Evolutionary conservation across 1,140 invertebrate species (phyloP).

Genomic region (Drosophila kepulauana): DNA sequence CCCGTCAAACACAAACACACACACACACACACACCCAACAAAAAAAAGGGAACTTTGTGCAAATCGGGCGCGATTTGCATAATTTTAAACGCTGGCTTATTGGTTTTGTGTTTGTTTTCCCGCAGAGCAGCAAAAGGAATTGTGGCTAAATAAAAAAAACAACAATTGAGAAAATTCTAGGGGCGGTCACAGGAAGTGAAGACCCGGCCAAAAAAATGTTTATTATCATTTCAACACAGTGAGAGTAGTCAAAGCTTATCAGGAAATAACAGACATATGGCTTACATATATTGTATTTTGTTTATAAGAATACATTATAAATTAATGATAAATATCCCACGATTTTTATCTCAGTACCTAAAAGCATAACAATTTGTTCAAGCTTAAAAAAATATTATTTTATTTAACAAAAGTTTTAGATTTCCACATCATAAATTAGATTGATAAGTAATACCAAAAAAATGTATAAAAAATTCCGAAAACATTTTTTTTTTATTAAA

Average conservation of each 20-base stretch:
- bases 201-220: constrained; percentile 63
- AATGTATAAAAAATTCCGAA: too few relatives aligned
- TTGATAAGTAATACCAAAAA: too few relatives aligned
- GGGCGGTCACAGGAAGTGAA: constrained; percentile 37
- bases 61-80: constrained; percentile 74
- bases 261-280: neutral
- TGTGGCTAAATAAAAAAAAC: constrained; percentile 12
- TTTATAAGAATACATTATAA: too few relatives aligned
- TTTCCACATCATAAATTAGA: too few relatives aligned
- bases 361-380: too few relatives aligned
- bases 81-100: constrained; percentile 79
- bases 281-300: too few relatives aligned
- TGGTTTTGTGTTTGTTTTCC: constrained; percentile 71
- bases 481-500: too few relatives aligned
- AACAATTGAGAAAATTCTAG: constrained; percentile 28
- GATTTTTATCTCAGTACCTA: too few relatives aligned
- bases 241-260: neutral
- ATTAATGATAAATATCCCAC: too few relatives aligned
- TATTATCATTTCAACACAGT: constrained; percentile 54
- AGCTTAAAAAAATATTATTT: too few relatives aligned
- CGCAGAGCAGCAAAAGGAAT: constrained; percentile 41
- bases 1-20: constrained; percentile 31
- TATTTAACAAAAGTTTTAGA: too few relatives aligned
- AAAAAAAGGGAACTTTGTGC: constrained; percentile 66
- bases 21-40: constrained; percentile 21